phyloP scores from a whole-genome alignment of 2,113 vertebrate species.

The Hyaena hyaena region DNA sequence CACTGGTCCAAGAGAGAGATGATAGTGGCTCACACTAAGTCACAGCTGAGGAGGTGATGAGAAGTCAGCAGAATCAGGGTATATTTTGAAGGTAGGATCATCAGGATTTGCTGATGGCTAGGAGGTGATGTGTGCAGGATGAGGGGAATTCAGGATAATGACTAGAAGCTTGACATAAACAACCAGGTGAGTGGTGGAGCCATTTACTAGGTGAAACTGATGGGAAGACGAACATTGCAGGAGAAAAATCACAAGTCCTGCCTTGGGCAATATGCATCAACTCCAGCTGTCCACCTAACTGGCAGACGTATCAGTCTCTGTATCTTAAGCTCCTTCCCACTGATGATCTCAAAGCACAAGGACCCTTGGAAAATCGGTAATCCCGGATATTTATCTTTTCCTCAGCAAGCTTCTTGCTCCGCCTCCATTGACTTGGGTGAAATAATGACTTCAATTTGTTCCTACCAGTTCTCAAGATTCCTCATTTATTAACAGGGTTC shows the following conservation, averaged over 20 bases:
- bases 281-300: background rate
- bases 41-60: background rate
- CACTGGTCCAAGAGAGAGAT: background rate
- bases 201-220: background rate
- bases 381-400: constrained; percentile 9
- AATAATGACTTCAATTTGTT: constrained; percentile 49
- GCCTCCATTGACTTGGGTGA: background rate
- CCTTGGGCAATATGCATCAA: background rate
- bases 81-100: constrained; percentile 22
- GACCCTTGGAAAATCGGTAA: background rate
- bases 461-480: background rate
- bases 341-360: background rate
- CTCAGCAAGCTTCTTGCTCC: constrained; percentile 24
- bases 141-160: background rate
- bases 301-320: background rate
- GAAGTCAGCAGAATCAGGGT: background rate
- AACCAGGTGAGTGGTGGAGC: background rate
- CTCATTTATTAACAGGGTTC: background rate
- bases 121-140: background rate
- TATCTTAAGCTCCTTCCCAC: background rate
- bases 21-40: background rate
- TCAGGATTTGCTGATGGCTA: background rate
- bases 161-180: background rate
- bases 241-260: background rate
- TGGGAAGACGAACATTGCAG: background rate